phyloP scores from a whole-genome alignment of 2,797 vertebrate genomes.

The Nyctalus aviator region DNA sequence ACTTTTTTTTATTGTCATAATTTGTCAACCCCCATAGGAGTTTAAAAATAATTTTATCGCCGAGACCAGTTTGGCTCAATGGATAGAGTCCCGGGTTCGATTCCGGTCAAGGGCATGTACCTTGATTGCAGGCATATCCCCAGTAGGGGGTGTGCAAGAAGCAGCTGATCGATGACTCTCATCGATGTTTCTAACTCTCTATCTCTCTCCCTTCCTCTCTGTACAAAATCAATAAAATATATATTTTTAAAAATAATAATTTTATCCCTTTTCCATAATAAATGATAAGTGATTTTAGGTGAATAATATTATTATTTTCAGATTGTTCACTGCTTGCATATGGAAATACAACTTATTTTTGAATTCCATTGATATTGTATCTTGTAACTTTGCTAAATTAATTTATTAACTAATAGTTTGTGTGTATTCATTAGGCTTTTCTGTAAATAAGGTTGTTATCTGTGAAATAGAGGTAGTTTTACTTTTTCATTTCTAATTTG shows the following conservation, averaged over 20 bases:
- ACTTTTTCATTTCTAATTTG: background rate
- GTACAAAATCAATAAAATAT: too few species aligned
- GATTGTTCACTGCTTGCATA: background rate
- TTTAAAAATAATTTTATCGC: background rate
- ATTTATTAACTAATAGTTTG: background rate
- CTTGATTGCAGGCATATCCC: too few species aligned
- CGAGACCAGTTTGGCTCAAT: too few species aligned
- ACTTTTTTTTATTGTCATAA: background rate
- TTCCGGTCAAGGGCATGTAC: too few species aligned
- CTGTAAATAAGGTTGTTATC: background rate
- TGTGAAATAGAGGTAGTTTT: background rate
- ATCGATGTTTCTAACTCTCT: too few species aligned
- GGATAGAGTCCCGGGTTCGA: too few species aligned
- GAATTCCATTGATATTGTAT: background rate
- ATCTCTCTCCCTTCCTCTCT: too few species aligned
- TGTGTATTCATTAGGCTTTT: background rate
- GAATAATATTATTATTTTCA: background rate
- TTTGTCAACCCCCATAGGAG: background rate
- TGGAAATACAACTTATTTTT: background rate
- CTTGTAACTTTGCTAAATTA: background rate
- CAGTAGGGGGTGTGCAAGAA: too few species aligned
- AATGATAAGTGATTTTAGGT: background rate
- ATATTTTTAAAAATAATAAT: too few species aligned
- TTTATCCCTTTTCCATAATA: constrained; percentile 8
- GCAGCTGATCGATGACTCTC: too few species aligned